Evolutionary conservation across 2,113 vertebrate genomes (phyloP), one percentile per base, ranked within the genome.

Genomic region (Ciconia stormi): DNA sequence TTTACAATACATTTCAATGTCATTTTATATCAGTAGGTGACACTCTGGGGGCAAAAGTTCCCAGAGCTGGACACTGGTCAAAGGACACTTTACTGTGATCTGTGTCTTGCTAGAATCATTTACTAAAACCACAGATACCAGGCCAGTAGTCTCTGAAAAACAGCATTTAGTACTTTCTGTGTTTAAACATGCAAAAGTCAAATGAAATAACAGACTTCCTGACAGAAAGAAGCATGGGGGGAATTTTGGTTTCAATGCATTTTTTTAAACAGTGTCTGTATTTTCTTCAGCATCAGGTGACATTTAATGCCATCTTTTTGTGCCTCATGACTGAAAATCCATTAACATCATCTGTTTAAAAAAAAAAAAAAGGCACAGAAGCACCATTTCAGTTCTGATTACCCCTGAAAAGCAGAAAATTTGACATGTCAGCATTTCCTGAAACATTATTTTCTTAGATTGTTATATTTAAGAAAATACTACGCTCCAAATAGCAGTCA

Each of bases 221-320:
- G 27, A 40, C 1, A 76, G 61, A 89, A 70, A 93, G 53, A 19
- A 71, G 27, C 36, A 89, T 4, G 7, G 17, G 47, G 55, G 90
- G 47, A 95, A 89, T 70, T 89, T 67, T 65, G 40, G 65, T 52
- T 94, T 86, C 38, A 18, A 25, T 58, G 42, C 7, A 38, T 63
- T 66, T 36, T 95, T 88, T 90, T 13, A 82, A 82, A 80, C 29
- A 21, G 52, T 52, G 30, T n/a, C 36, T 94, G 55, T 61, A 58
- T 79, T 96, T 97, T 95, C 74, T 94, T 81, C 36, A 34, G 21
- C 29, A 56, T 90, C 84, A 87, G 85, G 36, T 92, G 84, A 66
- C 29, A 77, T 77, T 86, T 89, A 81, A 92, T 91, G 42, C 53
- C 72, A 76, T 53, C 32, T 87, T 47, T 87, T 78, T 72, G 88